Evolutionary conservation across 2,888 invertebrate genomes (phyloP).

Genomic region (Salticus scenicus): DNA sequence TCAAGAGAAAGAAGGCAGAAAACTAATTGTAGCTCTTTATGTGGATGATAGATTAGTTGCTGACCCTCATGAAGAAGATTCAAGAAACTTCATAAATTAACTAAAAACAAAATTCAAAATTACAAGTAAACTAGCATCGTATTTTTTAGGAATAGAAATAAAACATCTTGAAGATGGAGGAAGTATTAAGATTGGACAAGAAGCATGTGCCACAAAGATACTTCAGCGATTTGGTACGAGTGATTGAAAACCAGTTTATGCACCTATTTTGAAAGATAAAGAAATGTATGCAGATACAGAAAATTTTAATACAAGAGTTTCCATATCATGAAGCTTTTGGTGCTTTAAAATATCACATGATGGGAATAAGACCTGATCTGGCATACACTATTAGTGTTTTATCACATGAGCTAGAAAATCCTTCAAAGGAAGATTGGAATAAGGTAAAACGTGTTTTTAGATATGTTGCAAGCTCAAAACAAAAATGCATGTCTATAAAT

Average conservation of each 20-base stretch:
- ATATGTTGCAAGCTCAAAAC: not conserved
- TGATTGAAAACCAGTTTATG: slow-evolving; percentile 1
- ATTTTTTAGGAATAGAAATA: not conserved
- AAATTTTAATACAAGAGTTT: not conserved
- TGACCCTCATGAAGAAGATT: not conserved
- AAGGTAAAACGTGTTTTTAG: slow-evolving; percentile 29
- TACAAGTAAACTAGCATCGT: not conserved
- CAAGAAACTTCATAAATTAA: not conserved
- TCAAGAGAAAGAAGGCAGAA: not conserved
- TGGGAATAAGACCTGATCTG: slow-evolving; percentile 29
- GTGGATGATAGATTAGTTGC: slow-evolving; percentile 18
- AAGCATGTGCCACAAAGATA: slow-evolving; percentile 32
- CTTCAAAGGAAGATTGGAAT: not conserved
- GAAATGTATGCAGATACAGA: not conserved
- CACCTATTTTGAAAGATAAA: not conserved
- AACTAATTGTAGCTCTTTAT: slow-evolving; percentile 17
- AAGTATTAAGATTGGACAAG: slow-evolving; percentile 21
- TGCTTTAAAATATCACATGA: slow-evolving; percentile 31
- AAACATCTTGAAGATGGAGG: not conserved
- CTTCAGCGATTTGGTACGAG: slow-evolving; percentile 29
- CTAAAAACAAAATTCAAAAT: slow-evolving; percentile 2
- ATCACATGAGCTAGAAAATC: slow-evolving; percentile 22
- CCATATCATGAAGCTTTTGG: slow-evolving; percentile 19
- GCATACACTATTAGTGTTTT: slow-evolving; percentile 16
- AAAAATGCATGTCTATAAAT: not conserved